Evolutionary conservation across 2,888 invertebrate genomes (phyloP).

Genomic region (Panzeria rudis): DNA sequence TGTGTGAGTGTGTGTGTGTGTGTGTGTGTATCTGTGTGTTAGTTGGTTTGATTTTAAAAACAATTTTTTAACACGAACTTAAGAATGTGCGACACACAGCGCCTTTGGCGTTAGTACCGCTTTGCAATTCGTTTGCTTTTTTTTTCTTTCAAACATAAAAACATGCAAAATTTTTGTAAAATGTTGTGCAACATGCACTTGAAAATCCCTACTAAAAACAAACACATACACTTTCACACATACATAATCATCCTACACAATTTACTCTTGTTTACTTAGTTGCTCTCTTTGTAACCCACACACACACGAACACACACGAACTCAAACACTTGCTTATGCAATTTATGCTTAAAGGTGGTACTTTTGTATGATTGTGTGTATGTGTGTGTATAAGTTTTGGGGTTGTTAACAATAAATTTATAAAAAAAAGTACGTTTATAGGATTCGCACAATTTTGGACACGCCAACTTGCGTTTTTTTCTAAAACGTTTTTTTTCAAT

Average conservation of each 20-base stretch:
- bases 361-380: slow-evolving; percentile 16
- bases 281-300: neutral
- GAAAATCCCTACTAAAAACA: slow-evolving; percentile 60
- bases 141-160: slow-evolving; percentile 18
- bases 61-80: slow-evolving; percentile 70
- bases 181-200: slow-evolving; percentile 73
- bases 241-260: slow-evolving; percentile 57
- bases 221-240: neutral
- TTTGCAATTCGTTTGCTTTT: slow-evolving; percentile 23
- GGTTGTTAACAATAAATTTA: slow-evolving; percentile 56
- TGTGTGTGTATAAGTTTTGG: slow-evolving; percentile 39
- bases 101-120: slow-evolving; percentile 69
- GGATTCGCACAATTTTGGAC: slow-evolving; percentile 72
- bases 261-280: slow-evolving; percentile 29
- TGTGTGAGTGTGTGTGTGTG: too few relatives aligned
- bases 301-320: slow-evolving; percentile 2
- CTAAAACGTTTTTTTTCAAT: slow-evolving; percentile 44
- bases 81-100: slow-evolving; percentile 71
- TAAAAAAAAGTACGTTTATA: slow-evolving; percentile 49
- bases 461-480: slow-evolving; percentile 72
- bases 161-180: slow-evolving; percentile 69
- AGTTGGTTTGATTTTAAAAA: slow-evolving; percentile 34
- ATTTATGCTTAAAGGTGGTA: slow-evolving; percentile 35
- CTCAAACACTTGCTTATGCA: neutral
- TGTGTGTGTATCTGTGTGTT: slow-evolving; percentile 14